Percentiles rank a stretch among this genome's conserved stretches.
These are phyloP conservation scores for Planococcus citri DNA, from an alignment of 1,140 invertebrate genomes.

Conservation along the genomic window DNA sequence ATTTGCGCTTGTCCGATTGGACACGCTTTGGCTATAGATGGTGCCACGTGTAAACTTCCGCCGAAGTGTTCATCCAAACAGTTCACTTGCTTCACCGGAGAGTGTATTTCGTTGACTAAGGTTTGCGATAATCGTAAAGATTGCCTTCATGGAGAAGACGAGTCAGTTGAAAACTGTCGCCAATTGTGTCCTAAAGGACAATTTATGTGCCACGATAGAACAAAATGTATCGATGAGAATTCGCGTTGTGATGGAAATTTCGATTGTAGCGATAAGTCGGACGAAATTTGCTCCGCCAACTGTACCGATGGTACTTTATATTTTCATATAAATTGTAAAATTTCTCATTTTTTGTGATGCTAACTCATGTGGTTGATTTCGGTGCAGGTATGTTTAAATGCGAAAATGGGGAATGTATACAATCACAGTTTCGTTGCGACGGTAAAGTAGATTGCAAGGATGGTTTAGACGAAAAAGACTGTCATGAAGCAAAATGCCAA, in stretches of 20 bases:
- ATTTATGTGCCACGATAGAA: conserved; percentile 44
- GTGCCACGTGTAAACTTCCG: conserved; percentile 37
- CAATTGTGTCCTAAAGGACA: conserved; percentile 36
- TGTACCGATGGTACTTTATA: conserved; percentile 12
- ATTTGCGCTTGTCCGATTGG: conserved; percentile 49
- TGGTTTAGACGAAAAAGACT: conserved; percentile 55
- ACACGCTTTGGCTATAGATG: conserved; percentile 37
- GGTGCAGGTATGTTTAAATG: conserved; percentile 32
- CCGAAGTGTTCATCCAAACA: conserved; percentile 27
- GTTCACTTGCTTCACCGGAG: conserved; percentile 29
- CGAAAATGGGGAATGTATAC: conserved; percentile 41
- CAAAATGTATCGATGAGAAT: conserved; percentile 30
- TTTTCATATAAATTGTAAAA: conserved; percentile 7
- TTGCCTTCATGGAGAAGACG: conserved; percentile 47
- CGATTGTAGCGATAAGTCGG: conserved; percentile 30
- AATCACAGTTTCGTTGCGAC: conserved; percentile 41
- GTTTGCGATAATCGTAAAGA: conserved; percentile 45
- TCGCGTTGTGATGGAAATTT: conserved; percentile 25
- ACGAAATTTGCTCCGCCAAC: conserved; percentile 26
- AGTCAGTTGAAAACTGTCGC: conserved; percentile 35
- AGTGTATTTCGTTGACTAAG: conserved; percentile 28
- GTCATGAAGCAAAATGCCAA: conserved; percentile 22
- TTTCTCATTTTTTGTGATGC: neutral
- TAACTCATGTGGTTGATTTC: neutral
- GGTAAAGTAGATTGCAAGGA: conserved; percentile 42